phyloP scores from a whole-genome alignment of 1,140 invertebrate species.

The Venturia canescens region DNA sequence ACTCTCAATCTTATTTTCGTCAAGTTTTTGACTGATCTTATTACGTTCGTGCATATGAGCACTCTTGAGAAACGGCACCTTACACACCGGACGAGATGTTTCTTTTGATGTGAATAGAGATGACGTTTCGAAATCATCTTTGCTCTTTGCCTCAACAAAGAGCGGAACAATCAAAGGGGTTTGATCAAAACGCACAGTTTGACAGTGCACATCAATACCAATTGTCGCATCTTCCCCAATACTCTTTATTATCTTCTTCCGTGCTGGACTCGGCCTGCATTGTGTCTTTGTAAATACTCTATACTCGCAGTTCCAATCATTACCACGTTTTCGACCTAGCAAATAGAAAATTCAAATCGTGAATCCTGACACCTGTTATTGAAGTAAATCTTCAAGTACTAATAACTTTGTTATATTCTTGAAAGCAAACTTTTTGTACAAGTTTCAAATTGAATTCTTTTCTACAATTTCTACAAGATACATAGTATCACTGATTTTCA shows the following conservation, averaged over 20 bases:
- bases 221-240: conserved; percentile 33
- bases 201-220: conserved; percentile 30
- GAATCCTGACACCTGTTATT: neutral
- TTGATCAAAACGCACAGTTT: conserved; percentile 16
- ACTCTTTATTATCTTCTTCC: conserved; percentile 40
- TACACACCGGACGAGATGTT: neutral
- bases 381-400: too few species aligned
- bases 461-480: too few species aligned
- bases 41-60: neutral
- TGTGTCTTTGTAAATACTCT: conserved; percentile 34
- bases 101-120: neutral
- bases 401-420: too few species aligned
- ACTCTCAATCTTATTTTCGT: neutral
- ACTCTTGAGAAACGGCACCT: conserved; percentile 23
- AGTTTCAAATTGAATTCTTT: too few species aligned
- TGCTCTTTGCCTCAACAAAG: neutral
- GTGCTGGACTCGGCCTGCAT: conserved; percentile 39
- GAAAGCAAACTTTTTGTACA: too few species aligned
- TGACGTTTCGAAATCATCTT: neutral
- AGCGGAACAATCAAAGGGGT: neutral
- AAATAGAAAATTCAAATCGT: neutral
- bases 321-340: neutral
- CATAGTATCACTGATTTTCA: too few species aligned
- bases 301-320: conserved; percentile 37
- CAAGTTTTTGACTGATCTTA: neutral